Evolutionary conservation across 1,140 invertebrate species (phyloP).

Genomic region (Streblospio benedicti): DNA sequence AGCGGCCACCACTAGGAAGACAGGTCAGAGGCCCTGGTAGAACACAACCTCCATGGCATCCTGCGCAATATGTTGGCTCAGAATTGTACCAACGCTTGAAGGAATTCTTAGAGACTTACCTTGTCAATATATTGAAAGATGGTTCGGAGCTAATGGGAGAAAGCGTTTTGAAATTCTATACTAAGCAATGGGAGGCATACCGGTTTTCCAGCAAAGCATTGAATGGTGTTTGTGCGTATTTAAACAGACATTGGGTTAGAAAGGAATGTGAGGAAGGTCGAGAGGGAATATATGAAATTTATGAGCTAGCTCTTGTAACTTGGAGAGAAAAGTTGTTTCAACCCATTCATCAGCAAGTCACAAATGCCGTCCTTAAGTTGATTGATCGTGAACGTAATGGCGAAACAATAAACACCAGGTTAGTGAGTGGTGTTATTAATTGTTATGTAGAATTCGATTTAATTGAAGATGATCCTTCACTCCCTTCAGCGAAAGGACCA

Average conservation of each 20-base stretch:
- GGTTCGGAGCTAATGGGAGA: conserved; percentile 90
- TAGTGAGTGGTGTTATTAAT: conserved; percentile 83
- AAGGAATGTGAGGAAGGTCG: conserved; percentile 93
- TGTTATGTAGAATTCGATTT: conserved; percentile 69
- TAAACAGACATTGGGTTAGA: conserved; percentile 98
- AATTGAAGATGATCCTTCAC: conserved; percentile 75
- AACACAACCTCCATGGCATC: conserved; percentile 48
- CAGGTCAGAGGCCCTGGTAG: conserved; percentile 11
- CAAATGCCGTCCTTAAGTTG: conserved; percentile 90
- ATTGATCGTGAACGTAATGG: conserved; percentile 93
- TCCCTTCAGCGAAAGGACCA: conserved; percentile 62
- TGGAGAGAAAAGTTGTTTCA: conserved; percentile 94
- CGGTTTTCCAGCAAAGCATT: conserved; percentile 95
- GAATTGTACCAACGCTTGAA: conserved; percentile 89
- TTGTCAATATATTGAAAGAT: conserved; percentile 67
- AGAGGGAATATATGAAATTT: conserved; percentile 95
- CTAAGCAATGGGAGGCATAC: conserved; percentile 95
- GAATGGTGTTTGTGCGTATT: conserved; percentile 93
- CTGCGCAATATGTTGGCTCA: conserved; percentile 88
- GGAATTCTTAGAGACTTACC: conserved; percentile 81
- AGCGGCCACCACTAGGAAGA: conserved; percentile 19
- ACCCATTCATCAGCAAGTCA: conserved; percentile 86
- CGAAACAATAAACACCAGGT: conserved; percentile 88
- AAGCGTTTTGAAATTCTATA: conserved; percentile 85
- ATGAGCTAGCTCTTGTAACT: conserved; percentile 89